Evolutionary conservation across 2,888 invertebrate species (phyloP), one percentile per base, ranked within the genome.

Genomic region (Anoplius nigerrimus): DNA sequence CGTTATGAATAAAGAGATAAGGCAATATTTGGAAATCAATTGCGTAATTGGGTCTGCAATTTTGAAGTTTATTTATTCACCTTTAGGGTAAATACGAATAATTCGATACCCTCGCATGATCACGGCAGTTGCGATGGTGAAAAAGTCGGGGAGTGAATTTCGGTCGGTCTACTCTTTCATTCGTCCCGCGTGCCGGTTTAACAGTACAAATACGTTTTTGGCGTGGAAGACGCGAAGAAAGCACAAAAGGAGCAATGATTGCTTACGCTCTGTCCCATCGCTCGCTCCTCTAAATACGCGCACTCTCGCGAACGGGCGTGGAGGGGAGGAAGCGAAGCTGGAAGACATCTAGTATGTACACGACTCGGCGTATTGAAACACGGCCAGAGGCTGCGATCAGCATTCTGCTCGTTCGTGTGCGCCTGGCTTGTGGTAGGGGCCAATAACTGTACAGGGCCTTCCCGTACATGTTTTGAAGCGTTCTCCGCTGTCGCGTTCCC

Each of bases 371-470:
- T 72, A 79, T 67, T 53, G 65, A 66, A 54, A 65, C 61, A 66
- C 56, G 62, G 64, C 56, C 62, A 65, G 63, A 75, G 56, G 62
- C 65, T 65, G 71, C 62, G 56, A 77, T 77, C 75, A 61, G 71
- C 61, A 78, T 79, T 79, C 79, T 62, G 67, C 53, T 71, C 69
- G 66, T 16, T 61, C 65, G 52, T 58, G 66, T 66, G 45, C n/a
- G 51, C 45, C 43, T 21, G 54, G n/a, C n/a, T n/a, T 24, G 53
- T 62, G 61, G 78, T 55, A 71, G 73, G 66, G 65, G 64, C 67
- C 78, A 66, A 78, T 79, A 79, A 79, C 78, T 78, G 78, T 79
- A 78, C 75, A 77, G 63, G n/a, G 24, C 56, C 62, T 66, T 66
- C 56, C 34, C 55, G 61, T 65, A 53, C 69, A 57, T 71, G 53